Percentiles rank a stretch among this genome's conserved stretches.
phyloP scores from a whole-genome alignment of 2,888 invertebrate genomes.

The Saturnia pavonia region DNA sequence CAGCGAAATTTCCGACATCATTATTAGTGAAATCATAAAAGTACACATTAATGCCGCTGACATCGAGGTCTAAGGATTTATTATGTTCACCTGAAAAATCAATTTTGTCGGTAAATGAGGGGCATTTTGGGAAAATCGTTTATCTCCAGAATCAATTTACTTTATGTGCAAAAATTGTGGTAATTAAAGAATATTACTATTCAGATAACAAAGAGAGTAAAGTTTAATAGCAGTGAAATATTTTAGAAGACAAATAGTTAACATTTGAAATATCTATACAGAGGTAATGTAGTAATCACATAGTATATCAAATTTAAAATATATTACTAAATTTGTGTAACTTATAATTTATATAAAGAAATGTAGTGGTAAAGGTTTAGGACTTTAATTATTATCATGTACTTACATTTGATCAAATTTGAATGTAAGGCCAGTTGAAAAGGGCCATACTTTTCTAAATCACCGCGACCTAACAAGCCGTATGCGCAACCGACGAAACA shows the following conservation, averaged over 20 bases:
- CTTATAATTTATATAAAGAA: too few relatives aligned
- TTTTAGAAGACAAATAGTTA: too few relatives aligned
- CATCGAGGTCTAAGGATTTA: slow-evolving; percentile 39
- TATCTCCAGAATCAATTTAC: too few relatives aligned
- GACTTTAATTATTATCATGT: not conserved
- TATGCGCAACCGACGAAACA: slow-evolving; percentile 29
- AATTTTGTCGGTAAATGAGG: not conserved
- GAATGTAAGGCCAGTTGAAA: slow-evolving; percentile 59
- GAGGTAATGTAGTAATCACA: too few relatives aligned
- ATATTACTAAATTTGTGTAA: too few relatives aligned
- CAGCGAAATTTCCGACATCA: slow-evolving; percentile 46
- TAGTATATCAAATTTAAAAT: too few relatives aligned
- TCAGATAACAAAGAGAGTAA: too few relatives aligned
- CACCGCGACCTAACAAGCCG: slow-evolving; percentile 50
- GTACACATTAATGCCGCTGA: slow-evolving; percentile 27
- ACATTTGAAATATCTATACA: too few relatives aligned
- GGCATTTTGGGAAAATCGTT: too few relatives aligned
- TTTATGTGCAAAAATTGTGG: not conserved
- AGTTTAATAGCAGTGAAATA: too few relatives aligned
- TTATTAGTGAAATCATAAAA: slow-evolving; percentile 57
- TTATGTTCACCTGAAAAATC: slow-evolving; percentile 54
- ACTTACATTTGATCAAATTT: slow-evolving; percentile 68
- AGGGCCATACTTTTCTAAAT: slow-evolving; percentile 68
- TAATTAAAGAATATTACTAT: not conserved
- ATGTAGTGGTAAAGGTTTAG: too few relatives aligned